Base-by-base conservation (phyloP, 2,888 invertebrate species). In the Drosophila neotestacea region DNA sequence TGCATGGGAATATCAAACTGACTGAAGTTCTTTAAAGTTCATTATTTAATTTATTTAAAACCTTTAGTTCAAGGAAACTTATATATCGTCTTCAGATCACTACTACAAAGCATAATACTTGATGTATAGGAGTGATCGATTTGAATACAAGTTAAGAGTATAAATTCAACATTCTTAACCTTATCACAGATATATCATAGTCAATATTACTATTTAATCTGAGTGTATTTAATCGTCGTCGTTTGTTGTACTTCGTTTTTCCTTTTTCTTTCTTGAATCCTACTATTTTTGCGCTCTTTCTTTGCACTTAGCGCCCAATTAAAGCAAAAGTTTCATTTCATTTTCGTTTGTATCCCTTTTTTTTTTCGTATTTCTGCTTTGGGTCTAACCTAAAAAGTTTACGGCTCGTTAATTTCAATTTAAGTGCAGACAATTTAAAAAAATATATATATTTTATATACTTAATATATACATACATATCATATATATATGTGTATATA, bases 361-460 rank as follows among this genome's bases (percentile, higher is more conserved):
- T 28, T 42, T 64, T 30, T 0, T n/a, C n/a, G 44, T 58, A 52
- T 38, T 36, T 44, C 27, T 47, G 41, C 27, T 63, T 51, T 52
- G 67, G 70, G 54, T 71, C 65, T 70, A 71, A 71, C 71, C 78
- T 81, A 70, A 72, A 79, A 81, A 83, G 84, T 85, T 71, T 84
- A 89, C 89, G 87, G 86, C 87, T 89, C 89, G 89, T 87, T 87
- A 89, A 87, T 87, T 89, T 87, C 89, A 89, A 89, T 87, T 87
- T 88, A 84, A 88, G 90, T 85, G 81, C 77, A 85, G 89, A 85
- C 89, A 85, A 88, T 88, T 82, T 77, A 64, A 58, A 79, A 75
- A 69, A 56, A 60, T 30, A 47, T 34, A 65, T 44, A 56, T 10
- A 34, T 32, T 56, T 55, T 27, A 44, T 34, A 63, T 10, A 34